Evolutionary conservation across 2,888 invertebrate genomes (phyloP).

Genomic region (Galeruca laticollis): DNA sequence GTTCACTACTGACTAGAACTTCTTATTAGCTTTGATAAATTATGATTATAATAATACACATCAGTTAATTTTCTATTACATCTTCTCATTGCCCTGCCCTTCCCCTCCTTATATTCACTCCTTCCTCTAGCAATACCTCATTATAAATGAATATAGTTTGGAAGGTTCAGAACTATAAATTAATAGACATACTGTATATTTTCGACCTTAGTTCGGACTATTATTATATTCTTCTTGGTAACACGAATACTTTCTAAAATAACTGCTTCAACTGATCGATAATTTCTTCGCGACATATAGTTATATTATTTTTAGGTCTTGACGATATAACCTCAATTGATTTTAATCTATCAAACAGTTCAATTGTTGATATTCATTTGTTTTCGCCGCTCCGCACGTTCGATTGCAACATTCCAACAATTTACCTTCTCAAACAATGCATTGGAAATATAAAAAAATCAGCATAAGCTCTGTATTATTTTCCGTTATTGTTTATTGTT

Average conservation of each 20-base stretch:
- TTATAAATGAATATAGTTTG: no score
- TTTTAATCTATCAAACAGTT: constrained; percentile 40
- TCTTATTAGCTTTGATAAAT: no score
- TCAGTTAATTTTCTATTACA: no score
- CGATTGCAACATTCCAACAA: constrained; percentile 35
- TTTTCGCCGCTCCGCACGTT: constrained; percentile 38
- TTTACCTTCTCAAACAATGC: constrained; percentile 7
- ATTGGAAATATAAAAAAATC: constrained; percentile 1
- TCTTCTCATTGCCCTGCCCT: no score
- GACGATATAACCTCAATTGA: constrained; percentile 36
- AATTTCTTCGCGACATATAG: neutral
- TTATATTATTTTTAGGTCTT: neutral
- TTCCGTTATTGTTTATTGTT: constrained; percentile 7
- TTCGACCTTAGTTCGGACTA: neutral
- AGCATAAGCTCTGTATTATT: neutral
- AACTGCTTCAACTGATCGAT: constrained; percentile 4
- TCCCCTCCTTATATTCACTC: no score
- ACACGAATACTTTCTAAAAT: neutral
- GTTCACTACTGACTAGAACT: no score
- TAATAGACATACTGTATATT: neutral
- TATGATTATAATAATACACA: no score
- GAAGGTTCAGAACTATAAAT: no score
- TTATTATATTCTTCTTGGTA: neutral
- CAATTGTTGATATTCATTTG: constrained; percentile 41
- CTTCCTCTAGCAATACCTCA: no score